phyloP scores from a whole-genome alignment of 2,888 invertebrate species.

The Cremastinae sp. region DNA sequence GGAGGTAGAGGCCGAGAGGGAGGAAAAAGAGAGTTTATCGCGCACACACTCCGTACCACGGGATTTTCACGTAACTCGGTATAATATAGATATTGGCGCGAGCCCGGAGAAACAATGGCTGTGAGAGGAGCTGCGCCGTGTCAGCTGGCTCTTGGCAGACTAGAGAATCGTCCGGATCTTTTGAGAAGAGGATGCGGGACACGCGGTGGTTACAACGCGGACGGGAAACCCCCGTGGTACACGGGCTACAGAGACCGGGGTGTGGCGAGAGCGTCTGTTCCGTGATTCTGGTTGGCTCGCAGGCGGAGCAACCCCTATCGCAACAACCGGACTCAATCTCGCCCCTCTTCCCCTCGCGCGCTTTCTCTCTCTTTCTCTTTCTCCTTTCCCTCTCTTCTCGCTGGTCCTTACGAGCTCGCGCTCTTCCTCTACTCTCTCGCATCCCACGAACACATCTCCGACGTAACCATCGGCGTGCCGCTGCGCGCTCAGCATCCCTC shows the following conservation, averaged over 20 bases:
- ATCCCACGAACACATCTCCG: no score
- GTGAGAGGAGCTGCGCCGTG: conserved; percentile 72
- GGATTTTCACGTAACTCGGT: conserved; percentile 1
- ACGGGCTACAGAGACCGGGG: conserved; percentile 72
- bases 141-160: conserved; percentile 79
- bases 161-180: conserved; percentile 77
- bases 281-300: conserved; percentile 79
- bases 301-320: conserved; percentile 80
- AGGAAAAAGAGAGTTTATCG: no score
- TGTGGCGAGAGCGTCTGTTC: conserved; percentile 77
- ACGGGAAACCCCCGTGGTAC: conserved; percentile 70
- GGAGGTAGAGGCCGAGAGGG: no score
- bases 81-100: neutral
- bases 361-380: conserved; percentile 26
- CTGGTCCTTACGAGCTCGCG: conserved; percentile 1
- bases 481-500: no score
- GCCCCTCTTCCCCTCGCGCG: conserved; percentile 42
- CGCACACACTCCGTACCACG: conserved; percentile 3
- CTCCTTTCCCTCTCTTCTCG: conserved; percentile 46
- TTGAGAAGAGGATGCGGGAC: conserved; percentile 79
- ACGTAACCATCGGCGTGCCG: no score
- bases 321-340: conserved; percentile 64
- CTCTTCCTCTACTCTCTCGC: conserved; percentile 25
- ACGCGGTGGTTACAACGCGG: conserved; percentile 66
- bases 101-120: conserved; percentile 35